These are phyloP conservation scores for Melipona beecheii DNA, from an alignment of 2,888 invertebrate species.

Conservation along the genomic window DNA sequence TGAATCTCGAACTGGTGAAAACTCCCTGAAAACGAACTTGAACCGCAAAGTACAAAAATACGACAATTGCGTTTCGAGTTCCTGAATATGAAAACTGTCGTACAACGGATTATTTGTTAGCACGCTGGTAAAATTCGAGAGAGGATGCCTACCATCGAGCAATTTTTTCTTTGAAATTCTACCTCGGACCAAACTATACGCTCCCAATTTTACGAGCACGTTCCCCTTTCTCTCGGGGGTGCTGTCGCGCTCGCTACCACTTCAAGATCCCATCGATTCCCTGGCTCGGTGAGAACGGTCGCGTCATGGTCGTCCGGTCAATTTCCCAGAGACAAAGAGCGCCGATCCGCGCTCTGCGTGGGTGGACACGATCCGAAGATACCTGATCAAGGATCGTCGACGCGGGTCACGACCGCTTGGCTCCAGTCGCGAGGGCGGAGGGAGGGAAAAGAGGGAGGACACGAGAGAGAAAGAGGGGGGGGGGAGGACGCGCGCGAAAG, in stretches of 20 bases:
- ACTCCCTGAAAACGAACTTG: too few relatives aligned
- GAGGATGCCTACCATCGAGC: too few relatives aligned
- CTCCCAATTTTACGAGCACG: slow-evolving; percentile 53
- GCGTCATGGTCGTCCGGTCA: slow-evolving; percentile 2
- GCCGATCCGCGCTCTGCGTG: slow-evolving; percentile 36
- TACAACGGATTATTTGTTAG: too few relatives aligned
- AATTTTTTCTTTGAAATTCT: background rate
- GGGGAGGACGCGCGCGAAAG: slow-evolving; percentile 75
- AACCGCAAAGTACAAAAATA: too few relatives aligned
- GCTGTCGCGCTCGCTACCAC: slow-evolving; percentile 30
- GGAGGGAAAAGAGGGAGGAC: slow-evolving; percentile 23
- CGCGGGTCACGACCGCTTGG: slow-evolving; percentile 7
- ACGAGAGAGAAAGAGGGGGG: slow-evolving; percentile 31
- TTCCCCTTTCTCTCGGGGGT: slow-evolving; percentile 21
- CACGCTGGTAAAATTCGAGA: too few relatives aligned
- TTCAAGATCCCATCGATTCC: slow-evolving; percentile 31
- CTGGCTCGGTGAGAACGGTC: background rate
- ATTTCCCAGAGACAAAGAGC: slow-evolving; percentile 53
- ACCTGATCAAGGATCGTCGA: slow-evolving; percentile 35
- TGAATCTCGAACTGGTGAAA: too few relatives aligned
- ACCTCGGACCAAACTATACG: background rate
- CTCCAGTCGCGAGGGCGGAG: slow-evolving; percentile 6
- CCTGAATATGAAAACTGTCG: too few relatives aligned
- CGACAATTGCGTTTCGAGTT: too few relatives aligned
- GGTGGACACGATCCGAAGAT: slow-evolving; percentile 45